These are phyloP conservation scores for Saccostrea echinata DNA, from an alignment of 1,140 invertebrate genomes.

Conservation along the genomic window DNA sequence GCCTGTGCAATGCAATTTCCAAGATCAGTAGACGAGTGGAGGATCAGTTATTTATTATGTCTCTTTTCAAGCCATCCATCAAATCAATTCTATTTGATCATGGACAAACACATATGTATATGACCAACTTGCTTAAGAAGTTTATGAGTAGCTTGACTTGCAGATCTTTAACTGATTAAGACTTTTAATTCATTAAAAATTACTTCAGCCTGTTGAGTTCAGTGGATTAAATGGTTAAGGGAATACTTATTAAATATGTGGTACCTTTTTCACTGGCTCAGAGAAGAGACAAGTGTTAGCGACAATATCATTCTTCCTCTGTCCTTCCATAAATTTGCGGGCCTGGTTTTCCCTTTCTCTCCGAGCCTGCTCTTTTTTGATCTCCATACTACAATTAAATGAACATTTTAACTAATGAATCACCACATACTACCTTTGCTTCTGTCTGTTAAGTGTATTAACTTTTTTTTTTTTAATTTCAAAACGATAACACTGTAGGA, in stretches of 20 bases:
- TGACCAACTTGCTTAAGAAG: background rate
- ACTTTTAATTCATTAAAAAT: no score
- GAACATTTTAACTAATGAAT: background rate
- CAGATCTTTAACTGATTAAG: background rate
- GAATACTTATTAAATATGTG: background rate
- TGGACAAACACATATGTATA: background rate
- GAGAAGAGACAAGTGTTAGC: background rate
- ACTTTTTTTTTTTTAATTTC: background rate
- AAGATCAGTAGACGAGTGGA: background rate
- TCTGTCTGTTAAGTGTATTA: no score
- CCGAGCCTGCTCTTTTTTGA: background rate
- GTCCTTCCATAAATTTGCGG: background rate
- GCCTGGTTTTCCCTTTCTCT: background rate
- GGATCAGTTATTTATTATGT: conserved; percentile 11
- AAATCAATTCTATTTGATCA: background rate
- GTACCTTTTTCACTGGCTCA: conserved; percentile 21
- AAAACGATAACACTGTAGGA: background rate
- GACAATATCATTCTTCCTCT: background rate
- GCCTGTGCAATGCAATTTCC: background rate
- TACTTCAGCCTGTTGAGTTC: no score
- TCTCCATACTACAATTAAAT: conserved; percentile 1
- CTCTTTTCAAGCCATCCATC: background rate
- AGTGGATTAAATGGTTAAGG: background rate
- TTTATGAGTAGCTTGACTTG: background rate
- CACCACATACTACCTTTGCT: no score